A percentile compares a stretch with the other conserved stretches of the same genome.
Conservation (phyloP, 1,140 invertebrate species). For the Orussus abietinus region DNA sequence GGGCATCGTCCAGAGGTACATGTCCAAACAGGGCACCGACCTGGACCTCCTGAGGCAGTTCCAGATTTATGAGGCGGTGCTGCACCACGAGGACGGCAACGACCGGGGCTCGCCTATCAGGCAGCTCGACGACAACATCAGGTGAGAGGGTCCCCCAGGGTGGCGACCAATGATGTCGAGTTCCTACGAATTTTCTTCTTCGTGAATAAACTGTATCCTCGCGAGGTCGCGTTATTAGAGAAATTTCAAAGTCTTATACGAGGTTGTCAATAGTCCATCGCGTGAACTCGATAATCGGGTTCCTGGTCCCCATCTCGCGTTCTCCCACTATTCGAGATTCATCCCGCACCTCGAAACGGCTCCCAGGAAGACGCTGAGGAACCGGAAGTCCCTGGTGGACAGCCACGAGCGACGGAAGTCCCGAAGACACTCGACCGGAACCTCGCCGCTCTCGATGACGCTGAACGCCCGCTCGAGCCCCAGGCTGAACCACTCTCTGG, state of each 20-base stretch:
- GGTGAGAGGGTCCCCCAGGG: conserved; percentile 42
- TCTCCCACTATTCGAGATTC: background rate
- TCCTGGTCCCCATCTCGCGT: too few relatives aligned
- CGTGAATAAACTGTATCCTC: too few relatives aligned
- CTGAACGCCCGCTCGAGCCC: conserved; percentile 43
- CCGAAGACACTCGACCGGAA: conserved; percentile 68
- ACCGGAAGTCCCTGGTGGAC: conserved; percentile 63
- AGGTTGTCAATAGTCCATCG: too few relatives aligned
- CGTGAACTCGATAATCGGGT: too few relatives aligned
- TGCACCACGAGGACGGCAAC: conserved; percentile 85
- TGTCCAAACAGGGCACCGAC: conserved; percentile 90
- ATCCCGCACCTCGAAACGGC: background rate
- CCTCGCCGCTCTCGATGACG: conserved; percentile 55
- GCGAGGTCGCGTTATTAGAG: too few relatives aligned
- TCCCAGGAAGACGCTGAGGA: conserved; percentile 69
- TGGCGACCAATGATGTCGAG: background rate
- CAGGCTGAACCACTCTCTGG: conserved; percentile 43
- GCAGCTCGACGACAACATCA: conserved; percentile 76
- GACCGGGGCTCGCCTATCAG: conserved; percentile 65
- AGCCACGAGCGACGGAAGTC: conserved; percentile 71
- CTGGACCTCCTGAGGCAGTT: conserved; percentile 90
- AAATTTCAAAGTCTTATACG: too few relatives aligned
- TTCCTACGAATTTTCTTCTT: too few relatives aligned
- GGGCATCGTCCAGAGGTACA: conserved; percentile 84
- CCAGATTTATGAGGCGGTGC: conserved; percentile 91